phyloP scores from a whole-genome alignment of 1,140 invertebrate genomes.

The Matsumurasca onukii region DNA sequence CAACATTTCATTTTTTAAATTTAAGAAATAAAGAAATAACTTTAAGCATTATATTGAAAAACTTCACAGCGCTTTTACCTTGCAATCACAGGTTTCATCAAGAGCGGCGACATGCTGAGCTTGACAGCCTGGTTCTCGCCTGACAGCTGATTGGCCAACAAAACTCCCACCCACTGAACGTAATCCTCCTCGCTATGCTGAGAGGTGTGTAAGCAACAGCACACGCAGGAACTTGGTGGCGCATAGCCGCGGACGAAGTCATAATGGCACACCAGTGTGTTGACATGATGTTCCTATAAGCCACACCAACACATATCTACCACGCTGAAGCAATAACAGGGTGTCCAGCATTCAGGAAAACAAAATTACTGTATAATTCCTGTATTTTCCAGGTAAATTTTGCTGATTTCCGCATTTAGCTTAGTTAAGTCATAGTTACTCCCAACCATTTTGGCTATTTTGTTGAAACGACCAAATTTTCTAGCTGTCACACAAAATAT shows the following conservation, averaged over 20 bases:
- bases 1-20: not conserved
- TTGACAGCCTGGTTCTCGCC: constrained; percentile 76
- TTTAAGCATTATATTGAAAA: not conserved
- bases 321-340: too few species aligned
- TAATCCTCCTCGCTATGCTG: constrained; percentile 46
- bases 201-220: constrained; percentile 71
- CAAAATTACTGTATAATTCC: too few species aligned
- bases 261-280: constrained; percentile 62
- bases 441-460: too few species aligned
- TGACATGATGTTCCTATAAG: constrained; percentile 59
- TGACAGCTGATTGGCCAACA: constrained; percentile 77
- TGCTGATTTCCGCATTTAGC: too few species aligned
- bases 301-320: too few species aligned
- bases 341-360: too few species aligned
- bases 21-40: not conserved
- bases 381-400: too few species aligned
- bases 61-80: constrained; percentile 50
- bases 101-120: constrained; percentile 77
- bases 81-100: constrained; percentile 90
- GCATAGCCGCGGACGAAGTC: constrained; percentile 82
- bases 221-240: constrained; percentile 87
- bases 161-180: constrained; percentile 76
- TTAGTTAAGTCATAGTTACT: too few species aligned
- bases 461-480: too few species aligned
- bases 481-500: too few species aligned